Base-by-base conservation (phyloP, 2,113 vertebrate genomes). In the Platichthys stellatus region DNA sequence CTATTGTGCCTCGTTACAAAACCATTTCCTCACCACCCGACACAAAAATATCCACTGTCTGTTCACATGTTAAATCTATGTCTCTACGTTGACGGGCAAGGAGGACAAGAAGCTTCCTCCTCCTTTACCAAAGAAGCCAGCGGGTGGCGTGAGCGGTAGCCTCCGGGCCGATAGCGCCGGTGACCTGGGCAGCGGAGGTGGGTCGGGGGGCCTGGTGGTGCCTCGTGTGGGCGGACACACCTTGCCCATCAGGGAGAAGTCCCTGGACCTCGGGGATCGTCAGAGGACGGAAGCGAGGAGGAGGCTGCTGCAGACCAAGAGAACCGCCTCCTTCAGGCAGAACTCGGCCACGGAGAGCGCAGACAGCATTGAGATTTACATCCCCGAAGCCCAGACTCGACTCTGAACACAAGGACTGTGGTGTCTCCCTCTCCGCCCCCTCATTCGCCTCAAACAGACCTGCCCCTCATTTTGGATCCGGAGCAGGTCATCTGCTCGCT, bases 361-460 rank as follows among this genome's bases (percentile, higher is more conserved):
- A 5, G 98, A 99, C 95, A 99, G 98, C 95, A 99, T 99, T 43
- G 97, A 99, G 94, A 99, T 99, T 94, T 99, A 98, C 95, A 99
- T 99, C 95, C 97, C 98, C 5, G 97, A 99, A 94, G 98, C 98
- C 65, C 98, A 99, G 94, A 99, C 98, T 90, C 95, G 98, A 92
- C 97, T 99, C 93, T 99, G 96, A 98, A 84, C 78, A 14, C 51
- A 12, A 51, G 10, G 20, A n/a, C 71, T 20, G 26, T n/a, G 47
- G 64, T 5, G 58, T 70, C 24, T 54, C 56, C 66, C 58, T 38
- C 53, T 26, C 28, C 58, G 43, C 75, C 69, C 65, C 63, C 54
- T 63, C 73, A n/a, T 15, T 60, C 24, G 21, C 18, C 51, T 59
- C 51, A 51, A 7, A 18, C 57, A 56, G 43, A 80, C 69, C 74